A percentile compares a stretch with the other conserved stretches of the same genome.
phyloP scores from a whole-genome alignment of 2,113 vertebrate species.

The Uria lomvia region DNA sequence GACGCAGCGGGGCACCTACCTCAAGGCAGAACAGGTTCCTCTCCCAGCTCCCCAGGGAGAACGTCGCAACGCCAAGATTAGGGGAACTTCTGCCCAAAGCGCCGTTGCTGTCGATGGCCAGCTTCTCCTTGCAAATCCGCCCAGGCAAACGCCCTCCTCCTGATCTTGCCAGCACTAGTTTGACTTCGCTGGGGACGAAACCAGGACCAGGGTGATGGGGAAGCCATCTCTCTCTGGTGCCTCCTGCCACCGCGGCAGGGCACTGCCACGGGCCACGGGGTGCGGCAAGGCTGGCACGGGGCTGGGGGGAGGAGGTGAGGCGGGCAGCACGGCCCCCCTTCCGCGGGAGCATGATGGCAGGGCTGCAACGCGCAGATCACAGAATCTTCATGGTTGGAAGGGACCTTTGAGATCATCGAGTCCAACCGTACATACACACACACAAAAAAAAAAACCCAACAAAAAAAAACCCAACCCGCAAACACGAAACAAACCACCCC shows the following conservation, averaged over 20 bases:
- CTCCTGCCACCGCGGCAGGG: not conserved
- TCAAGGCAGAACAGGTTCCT: not conserved
- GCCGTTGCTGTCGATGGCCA: not conserved
- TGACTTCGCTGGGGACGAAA: not conserved
- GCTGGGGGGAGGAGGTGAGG: not conserved
- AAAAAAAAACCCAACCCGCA: too few species aligned
- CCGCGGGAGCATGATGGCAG: fast-evolving
- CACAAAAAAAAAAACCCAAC: too few species aligned
- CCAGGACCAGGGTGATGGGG: not conserved
- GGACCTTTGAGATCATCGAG: too few species aligned
- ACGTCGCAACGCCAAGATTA: fast-evolving
- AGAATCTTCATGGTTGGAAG: too few species aligned
- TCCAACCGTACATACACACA: too few species aligned
- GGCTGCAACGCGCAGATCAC: not conserved
- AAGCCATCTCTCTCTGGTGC: not conserved
- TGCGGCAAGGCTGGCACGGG: not conserved
- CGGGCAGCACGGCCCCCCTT: not conserved
- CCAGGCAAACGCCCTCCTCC: not conserved
- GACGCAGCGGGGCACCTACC: too few species aligned
- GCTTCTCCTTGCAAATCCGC: not conserved
- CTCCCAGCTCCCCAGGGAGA: not conserved
- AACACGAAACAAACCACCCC: too few species aligned
- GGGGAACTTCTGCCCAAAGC: not conserved
- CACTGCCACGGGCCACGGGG: not conserved
- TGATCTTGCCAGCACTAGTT: not conserved